A percentile compares a stretch with the other conserved stretches of the same genome.
phyloP scores from a whole-genome alignment of 2,888 invertebrate species.

The Leptopterna dolabrata region DNA sequence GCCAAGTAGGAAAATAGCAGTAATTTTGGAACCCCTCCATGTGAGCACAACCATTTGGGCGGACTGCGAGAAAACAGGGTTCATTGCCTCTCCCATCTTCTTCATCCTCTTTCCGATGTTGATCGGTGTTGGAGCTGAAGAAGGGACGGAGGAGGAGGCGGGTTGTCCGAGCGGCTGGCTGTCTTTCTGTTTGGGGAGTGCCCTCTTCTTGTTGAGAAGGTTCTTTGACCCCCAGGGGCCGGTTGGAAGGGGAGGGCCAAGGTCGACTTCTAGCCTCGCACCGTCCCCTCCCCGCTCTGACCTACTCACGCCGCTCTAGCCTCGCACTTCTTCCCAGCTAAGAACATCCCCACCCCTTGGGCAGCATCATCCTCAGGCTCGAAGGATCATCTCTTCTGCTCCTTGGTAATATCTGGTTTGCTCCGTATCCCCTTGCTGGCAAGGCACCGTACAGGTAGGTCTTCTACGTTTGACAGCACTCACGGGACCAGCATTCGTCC shows the following conservation, averaged over 20 bases:
- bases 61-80: neutral
- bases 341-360: neutral
- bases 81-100: neutral
- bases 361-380: neutral
- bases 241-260: neutral
- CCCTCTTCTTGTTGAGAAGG: slow-evolving; percentile 2
- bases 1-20: neutral
- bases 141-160: neutral
- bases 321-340: neutral
- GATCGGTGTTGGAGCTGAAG: neutral
- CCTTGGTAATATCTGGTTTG: neutral
- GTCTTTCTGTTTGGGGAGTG: slow-evolving; percentile 10
- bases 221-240: neutral
- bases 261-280: slow-evolving; percentile 24
- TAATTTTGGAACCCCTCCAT: neutral
- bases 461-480: no score
- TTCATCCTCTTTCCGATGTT: neutral
- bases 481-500: no score
- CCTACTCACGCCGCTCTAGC: slow-evolving; percentile 26
- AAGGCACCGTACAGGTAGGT: neutral
- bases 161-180: neutral
- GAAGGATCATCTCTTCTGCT: neutral
- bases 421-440: neutral
- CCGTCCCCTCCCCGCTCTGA: neutral
- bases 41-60: neutral